Conservation (phyloP, 2,113 vertebrate species). For the Marcusenius ussheri region DNA sequence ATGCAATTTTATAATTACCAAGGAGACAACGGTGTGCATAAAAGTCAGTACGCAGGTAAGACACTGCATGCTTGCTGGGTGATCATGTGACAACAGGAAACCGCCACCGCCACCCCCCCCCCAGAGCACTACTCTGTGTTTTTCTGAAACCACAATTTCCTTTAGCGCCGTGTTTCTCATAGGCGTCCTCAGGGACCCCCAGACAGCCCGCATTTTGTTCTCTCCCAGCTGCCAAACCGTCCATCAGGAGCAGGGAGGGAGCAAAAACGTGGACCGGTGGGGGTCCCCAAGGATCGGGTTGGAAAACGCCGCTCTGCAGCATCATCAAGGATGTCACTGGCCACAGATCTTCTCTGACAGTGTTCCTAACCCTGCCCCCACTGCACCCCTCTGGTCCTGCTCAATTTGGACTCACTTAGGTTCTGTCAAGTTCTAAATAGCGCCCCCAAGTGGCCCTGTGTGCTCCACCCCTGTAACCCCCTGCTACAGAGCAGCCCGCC, state of each 20-base stretch:
- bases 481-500: neutral
- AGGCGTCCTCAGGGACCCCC: neutral
- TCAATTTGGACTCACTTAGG: neutral
- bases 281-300: too few relatives aligned
- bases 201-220: neutral
- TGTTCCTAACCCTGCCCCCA: neutral
- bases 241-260: neutral
- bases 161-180: neutral
- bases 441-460: neutral
- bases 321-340: too few relatives aligned
- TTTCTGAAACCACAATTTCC: neutral
- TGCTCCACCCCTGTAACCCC: neutral
- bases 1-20: conserved; percentile 94
- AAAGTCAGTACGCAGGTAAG: conserved; percentile 78
- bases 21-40: conserved; percentile 78
- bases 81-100: neutral
- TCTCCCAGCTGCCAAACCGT: neutral
- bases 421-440: neutral
- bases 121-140: neutral
- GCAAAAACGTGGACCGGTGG: too few relatives aligned
- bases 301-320: too few relatives aligned
- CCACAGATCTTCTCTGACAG: neutral
- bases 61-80: neutral
- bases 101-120: neutral
- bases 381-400: neutral